Conservation (phyloP, 2,113 vertebrate species). For the Apeltes quadracus region DNA sequence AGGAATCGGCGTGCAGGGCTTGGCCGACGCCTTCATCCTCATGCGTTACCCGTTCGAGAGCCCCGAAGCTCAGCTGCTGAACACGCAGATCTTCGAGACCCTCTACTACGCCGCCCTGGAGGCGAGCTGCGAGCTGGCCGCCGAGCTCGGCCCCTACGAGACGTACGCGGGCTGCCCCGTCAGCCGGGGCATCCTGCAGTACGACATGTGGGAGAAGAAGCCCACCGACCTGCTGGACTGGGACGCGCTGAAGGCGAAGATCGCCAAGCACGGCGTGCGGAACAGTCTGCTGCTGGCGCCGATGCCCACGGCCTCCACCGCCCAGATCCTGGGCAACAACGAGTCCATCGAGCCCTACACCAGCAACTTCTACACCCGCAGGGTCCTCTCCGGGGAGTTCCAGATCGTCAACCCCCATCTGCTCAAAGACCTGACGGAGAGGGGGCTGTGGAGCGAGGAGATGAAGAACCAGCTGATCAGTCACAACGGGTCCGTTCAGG, state of each 20-base stretch:
- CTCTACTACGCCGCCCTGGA: constrained; percentile 94
- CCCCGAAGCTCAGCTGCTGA: constrained; percentile 87
- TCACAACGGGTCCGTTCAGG: constrained; percentile 95
- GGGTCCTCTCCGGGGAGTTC: constrained; percentile 97
- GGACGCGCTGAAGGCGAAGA: constrained; percentile 90
- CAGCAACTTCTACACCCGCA: constrained; percentile 97
- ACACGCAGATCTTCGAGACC: constrained; percentile 96
- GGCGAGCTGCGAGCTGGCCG: constrained; percentile 91
- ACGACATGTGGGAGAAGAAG: constrained; percentile 94
- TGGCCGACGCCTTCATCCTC: constrained; percentile 95
- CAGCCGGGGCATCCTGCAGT: constrained; percentile 95
- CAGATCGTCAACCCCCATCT: constrained; percentile 98
- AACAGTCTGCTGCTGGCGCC: constrained; percentile 96
- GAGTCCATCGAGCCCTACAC: constrained; percentile 98
- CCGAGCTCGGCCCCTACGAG: constrained; percentile 86
- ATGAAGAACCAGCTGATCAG: constrained; percentile 98
- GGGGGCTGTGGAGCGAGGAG: constrained; percentile 92
- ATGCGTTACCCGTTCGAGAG: constrained; percentile 96
- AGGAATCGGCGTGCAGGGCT: constrained; percentile 94
- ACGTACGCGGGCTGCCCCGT: constrained; percentile 92
- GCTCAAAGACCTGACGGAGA: constrained; percentile 94
- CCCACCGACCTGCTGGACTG: constrained; percentile 93
- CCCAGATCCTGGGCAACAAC: constrained; percentile 98
- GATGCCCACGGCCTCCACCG: constrained; percentile 98
- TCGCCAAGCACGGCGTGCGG: constrained; percentile 89